phyloP scores from a whole-genome alignment of 2,113 vertebrate genomes.

The Paradisaea rubra region DNA sequence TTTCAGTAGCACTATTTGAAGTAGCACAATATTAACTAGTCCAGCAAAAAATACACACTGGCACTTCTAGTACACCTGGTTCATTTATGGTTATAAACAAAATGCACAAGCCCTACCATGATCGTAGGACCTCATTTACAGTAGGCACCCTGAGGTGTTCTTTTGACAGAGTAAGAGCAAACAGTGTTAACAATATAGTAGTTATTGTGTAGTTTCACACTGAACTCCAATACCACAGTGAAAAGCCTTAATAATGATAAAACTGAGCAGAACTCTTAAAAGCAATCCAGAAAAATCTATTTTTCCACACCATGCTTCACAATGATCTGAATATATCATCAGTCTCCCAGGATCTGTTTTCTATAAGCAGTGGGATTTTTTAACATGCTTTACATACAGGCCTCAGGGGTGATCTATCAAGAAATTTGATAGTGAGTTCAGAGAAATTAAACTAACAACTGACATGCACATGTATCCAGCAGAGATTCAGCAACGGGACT shows the following conservation, averaged over 20 bases:
- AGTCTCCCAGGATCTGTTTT: background rate
- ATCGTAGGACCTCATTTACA: background rate
- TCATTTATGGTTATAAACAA: background rate
- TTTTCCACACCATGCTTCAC: background rate
- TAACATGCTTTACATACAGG: background rate
- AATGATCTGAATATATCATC: background rate
- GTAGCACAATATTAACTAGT: background rate
- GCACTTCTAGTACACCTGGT: background rate
- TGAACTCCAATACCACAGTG: background rate
- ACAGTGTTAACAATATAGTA: background rate
- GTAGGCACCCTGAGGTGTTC: background rate
- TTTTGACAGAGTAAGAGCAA: background rate
- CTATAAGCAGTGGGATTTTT: background rate
- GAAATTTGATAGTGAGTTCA: background rate
- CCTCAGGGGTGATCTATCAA: background rate
- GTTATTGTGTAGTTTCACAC: background rate
- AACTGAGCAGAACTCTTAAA: background rate
- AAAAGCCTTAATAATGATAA: background rate
- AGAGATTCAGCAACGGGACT: background rate
- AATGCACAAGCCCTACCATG: background rate
- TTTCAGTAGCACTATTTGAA: background rate
- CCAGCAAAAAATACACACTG: background rate
- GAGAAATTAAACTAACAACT: background rate
- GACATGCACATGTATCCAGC: background rate
- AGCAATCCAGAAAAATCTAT: background rate